Percentiles rank a stretch among this genome's conserved stretches.
These are phyloP conservation scores for Melangyna quadrimaculata DNA, from an alignment of 2,888 invertebrate species.

Conservation along the genomic window DNA sequence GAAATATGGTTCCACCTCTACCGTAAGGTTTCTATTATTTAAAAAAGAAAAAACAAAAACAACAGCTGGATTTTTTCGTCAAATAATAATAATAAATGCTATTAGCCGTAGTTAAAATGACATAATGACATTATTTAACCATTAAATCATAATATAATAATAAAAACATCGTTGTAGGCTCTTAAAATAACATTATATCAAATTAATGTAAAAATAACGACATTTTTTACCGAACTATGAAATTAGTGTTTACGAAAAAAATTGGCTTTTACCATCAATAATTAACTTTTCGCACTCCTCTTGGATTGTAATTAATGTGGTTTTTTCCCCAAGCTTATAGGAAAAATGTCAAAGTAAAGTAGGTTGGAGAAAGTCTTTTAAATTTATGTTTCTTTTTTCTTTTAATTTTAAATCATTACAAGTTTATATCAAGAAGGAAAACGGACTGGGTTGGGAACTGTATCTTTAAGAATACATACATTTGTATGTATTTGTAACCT, in stretches of 20 bases:
- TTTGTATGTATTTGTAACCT: not conserved
- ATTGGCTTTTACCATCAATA: not conserved
- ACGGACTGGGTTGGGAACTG: not conserved
- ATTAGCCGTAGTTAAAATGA: not conserved
- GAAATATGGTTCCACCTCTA: too few species aligned
- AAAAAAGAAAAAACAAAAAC: too few species aligned
- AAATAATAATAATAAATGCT: not conserved
- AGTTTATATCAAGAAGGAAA: not conserved
- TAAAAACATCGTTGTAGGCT: not conserved
- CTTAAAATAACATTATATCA: not conserved
- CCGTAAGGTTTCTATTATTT: too few species aligned
- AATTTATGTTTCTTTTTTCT: not conserved
- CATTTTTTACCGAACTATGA: not conserved
- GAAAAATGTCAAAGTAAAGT: not conserved
- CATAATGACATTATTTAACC: not conserved
- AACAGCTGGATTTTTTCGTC: not conserved
- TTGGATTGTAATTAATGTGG: not conserved
- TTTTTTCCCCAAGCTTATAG: not conserved
- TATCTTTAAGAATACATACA: not conserved
- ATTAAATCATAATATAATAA: not conserved
- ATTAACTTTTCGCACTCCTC: not conserved
- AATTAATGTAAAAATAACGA: not conserved
- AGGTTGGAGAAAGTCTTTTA: not conserved
- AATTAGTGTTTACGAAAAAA: not conserved
- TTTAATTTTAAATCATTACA: not conserved